phyloP scores from a whole-genome alignment of 1,140 invertebrate species.

The Panonychus citri region DNA sequence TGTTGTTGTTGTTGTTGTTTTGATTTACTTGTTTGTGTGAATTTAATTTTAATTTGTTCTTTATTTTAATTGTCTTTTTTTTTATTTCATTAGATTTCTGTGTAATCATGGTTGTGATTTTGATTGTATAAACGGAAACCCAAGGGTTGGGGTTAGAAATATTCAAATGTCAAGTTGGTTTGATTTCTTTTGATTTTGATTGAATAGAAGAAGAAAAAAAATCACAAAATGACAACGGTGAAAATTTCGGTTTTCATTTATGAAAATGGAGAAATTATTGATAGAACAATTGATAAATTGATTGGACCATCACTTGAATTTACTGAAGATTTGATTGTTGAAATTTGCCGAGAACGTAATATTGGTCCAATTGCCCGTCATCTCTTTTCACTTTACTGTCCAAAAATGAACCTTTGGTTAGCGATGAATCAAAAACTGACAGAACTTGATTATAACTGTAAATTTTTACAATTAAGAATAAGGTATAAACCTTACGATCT shows the following conservation, averaged over 20 bases:
- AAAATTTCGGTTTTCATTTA: neutral
- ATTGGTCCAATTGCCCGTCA: slow-evolving; percentile 49
- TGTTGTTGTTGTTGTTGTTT: no score
- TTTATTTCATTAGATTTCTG: no score
- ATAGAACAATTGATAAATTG: neutral
- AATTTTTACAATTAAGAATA: neutral
- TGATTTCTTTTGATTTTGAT: no score
- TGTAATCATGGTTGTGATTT: no score
- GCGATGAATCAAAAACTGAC: slow-evolving; percentile 15
- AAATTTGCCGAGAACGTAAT: slow-evolving; percentile 35
- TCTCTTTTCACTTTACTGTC: slow-evolving; percentile 42
- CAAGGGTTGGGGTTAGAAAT: no score
- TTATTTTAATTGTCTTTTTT: no score
- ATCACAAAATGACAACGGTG: neutral
- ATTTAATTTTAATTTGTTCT: no score
- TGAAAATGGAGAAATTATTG: neutral
- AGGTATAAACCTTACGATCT: neutral
- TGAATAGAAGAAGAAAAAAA: no score
- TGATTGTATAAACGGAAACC: no score
- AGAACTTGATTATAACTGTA: neutral
- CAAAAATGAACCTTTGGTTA: slow-evolving; percentile 36
- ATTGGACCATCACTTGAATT: neutral
- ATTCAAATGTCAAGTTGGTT: no score
- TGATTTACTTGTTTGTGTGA: no score
- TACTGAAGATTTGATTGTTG: slow-evolving; percentile 43